These are phyloP conservation scores for Drosophila rellima DNA, from an alignment of 2,888 invertebrate genomes.

Conservation along the genomic window DNA sequence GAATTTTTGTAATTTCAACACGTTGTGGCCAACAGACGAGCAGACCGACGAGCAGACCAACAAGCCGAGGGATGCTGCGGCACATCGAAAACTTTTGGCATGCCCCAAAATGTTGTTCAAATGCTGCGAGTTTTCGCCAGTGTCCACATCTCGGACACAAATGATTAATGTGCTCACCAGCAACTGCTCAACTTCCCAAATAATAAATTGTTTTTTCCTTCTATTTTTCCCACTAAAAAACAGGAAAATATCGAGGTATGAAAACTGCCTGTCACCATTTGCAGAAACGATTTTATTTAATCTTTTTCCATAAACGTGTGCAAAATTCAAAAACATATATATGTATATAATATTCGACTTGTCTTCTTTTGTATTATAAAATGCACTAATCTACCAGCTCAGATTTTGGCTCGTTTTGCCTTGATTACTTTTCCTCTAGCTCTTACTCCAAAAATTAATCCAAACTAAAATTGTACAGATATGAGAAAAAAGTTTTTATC, in stretches of 20 bases:
- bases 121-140: conserved; percentile 61
- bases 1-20: conserved; percentile 81
- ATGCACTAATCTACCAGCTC: not conserved
- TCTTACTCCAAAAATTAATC: not conserved
- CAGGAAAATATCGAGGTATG: conserved; percentile 19
- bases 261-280: conserved; percentile 73
- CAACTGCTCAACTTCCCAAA: conserved; percentile 42
- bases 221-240: conserved; percentile 30
- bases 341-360: conserved; percentile 12
- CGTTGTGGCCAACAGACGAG: conserved; percentile 53
- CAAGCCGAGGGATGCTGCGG: conserved; percentile 45
- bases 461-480: not conserved
- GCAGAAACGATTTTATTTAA: conserved; percentile 64
- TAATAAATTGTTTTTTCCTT: conserved; percentile 72
- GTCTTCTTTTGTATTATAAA: not conserved
- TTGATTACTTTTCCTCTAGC: not conserved
- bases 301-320: conserved; percentile 61
- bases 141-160: conserved; percentile 77
- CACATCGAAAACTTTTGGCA: conserved; percentile 60
- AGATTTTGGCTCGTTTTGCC: not conserved
- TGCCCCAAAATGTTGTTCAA: conserved; percentile 34
- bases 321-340: conserved; percentile 61
- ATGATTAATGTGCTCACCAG: conserved; percentile 72
- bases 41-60: not conserved
- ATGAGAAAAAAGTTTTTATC: too few species aligned